Conservation (phyloP, 2,888 invertebrate genomes). For the Steromphala cineraria region DNA sequence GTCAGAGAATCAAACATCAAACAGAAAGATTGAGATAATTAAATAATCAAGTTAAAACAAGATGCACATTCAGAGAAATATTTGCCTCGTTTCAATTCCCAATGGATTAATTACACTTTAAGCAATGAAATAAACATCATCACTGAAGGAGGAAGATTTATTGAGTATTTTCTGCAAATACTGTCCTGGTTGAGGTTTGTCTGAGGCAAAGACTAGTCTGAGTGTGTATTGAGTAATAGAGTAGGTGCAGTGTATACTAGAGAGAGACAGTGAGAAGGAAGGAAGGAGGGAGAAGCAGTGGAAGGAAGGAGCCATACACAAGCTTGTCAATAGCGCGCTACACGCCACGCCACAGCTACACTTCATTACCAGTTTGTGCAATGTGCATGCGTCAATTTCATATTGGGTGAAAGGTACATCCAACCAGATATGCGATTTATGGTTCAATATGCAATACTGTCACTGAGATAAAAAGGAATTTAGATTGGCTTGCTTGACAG, state of each 20-base stretch:
- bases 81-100: not conserved
- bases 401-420: not conserved
- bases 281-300: not conserved
- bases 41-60: conserved; percentile 14
- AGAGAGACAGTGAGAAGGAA: not conserved
- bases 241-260: too few relatives aligned
- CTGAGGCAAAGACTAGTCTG: not conserved
- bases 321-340: too few relatives aligned
- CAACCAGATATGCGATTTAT: not conserved
- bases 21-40: not conserved
- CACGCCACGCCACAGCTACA: too few relatives aligned
- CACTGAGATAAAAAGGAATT: not conserved
- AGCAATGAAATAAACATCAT: conserved; percentile 14
- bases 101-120: not conserved
- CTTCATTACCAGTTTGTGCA: not conserved
- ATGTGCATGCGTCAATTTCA: not conserved
- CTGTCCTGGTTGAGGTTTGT: not conserved
- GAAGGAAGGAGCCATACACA: not conserved
- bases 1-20: conserved; percentile 14
- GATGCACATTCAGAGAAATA: conserved; percentile 10
- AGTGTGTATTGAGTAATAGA: too few relatives aligned
- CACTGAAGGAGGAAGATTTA: conserved; percentile 6
- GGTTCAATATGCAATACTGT: not conserved
- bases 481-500: not conserved
- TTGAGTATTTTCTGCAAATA: conserved; percentile 4